phyloP scores from a whole-genome alignment of 1,140 invertebrate genomes.

The Octopus bimaculoides region DNA sequence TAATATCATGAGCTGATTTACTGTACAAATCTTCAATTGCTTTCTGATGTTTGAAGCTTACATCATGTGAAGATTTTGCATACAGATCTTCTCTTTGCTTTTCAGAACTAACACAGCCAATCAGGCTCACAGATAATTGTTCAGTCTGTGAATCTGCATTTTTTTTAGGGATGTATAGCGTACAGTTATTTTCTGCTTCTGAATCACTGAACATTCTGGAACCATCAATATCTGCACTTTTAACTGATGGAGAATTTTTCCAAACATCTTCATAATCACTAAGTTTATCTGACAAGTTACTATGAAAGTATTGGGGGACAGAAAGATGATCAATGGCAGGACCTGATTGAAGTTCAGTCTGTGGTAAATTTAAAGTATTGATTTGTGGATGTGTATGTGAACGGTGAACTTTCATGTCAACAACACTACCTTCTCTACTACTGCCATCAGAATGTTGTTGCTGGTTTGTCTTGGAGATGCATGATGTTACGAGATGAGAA shows the following conservation, averaged over 20 bases:
- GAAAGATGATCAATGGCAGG: constrained; percentile 39
- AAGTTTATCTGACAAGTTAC: constrained; percentile 83
- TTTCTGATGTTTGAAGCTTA: not conserved
- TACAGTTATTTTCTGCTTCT: not conserved
- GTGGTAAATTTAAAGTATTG: not conserved
- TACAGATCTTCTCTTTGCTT: not conserved
- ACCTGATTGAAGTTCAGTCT: constrained; percentile 56
- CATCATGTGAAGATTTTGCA: not conserved
- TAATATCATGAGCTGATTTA: not conserved
- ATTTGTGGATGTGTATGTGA: constrained; percentile 23
- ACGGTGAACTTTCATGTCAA: not conserved
- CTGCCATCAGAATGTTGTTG: constrained; percentile 14
- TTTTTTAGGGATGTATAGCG: too few relatives aligned
- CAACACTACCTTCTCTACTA: constrained; percentile 5
- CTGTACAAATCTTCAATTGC: not conserved
- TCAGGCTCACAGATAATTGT: too few relatives aligned
- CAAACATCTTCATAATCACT: constrained; percentile 95
- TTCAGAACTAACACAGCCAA: too few relatives aligned
- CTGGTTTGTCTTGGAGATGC: not conserved
- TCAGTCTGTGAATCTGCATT: too few relatives aligned
- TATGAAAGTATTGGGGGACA: constrained; percentile 70
- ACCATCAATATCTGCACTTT: not conserved
- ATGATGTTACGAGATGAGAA: not conserved
- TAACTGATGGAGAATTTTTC: constrained; percentile 53
- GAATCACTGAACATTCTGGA: not conserved